These are phyloP conservation scores for Lophius piscatorius DNA, from an alignment of 2,113 vertebrate species.

Conservation along the genomic window DNA sequence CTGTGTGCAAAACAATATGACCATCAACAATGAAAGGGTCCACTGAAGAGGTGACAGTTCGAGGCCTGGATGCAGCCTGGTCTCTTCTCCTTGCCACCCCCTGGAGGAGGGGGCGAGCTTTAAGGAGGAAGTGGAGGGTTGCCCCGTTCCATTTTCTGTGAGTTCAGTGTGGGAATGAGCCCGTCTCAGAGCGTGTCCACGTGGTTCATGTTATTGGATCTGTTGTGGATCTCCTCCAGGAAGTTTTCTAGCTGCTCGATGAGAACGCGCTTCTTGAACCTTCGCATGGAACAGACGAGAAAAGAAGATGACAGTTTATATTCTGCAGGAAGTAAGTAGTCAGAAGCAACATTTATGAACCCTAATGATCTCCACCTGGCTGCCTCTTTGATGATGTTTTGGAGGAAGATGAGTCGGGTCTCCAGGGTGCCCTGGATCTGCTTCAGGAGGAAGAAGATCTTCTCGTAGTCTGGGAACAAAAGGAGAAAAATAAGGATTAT, in stretches of 20 bases:
- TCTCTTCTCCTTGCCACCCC: conserved; percentile 4
- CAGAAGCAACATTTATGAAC: too few species aligned
- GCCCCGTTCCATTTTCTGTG: conserved; percentile 15
- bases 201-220: conserved; percentile 90
- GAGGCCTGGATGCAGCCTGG: conserved; percentile 24
- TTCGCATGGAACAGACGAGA: conserved; percentile 53
- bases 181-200: conserved; percentile 78
- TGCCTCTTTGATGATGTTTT: conserved; percentile 96
- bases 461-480: conserved; percentile 87
- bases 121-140: conserved; percentile 2
- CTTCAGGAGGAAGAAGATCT: conserved; percentile 94
- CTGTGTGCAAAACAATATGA: conserved; percentile 17
- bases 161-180: conserved; percentile 20
- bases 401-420: conserved; percentile 91
- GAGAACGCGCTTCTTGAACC: conserved; percentile 97
- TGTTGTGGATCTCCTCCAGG: conserved; percentile 92
- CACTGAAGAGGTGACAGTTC: conserved; percentile 2
- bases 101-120: not conserved
- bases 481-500: conserved; percentile 10
- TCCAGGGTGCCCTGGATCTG: conserved; percentile 94
- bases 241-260: conserved; percentile 96
- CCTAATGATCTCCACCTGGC: conserved; percentile 86
- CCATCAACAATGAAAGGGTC: conserved; percentile 1
- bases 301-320: not conserved
- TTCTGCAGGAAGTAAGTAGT: too few species aligned